A percentile compares a stretch with the other conserved stretches of the same genome.
Conservation (phyloP, 2,113 vertebrate species). For the Semicossyphus pulcher region DNA sequence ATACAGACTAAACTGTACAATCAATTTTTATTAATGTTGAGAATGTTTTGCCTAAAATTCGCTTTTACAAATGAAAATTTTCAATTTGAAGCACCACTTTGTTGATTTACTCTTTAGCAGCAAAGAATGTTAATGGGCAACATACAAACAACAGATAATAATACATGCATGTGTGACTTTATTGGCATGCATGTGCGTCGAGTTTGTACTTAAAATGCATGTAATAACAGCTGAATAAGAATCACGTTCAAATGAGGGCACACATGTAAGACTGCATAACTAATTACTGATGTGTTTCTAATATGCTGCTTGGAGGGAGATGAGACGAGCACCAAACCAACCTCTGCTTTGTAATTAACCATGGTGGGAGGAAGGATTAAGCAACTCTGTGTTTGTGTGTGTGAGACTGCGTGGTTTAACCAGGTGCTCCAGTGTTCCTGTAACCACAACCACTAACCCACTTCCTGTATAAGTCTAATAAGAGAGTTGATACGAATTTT, state of each 20-base stretch:
- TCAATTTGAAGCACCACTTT: too few relatives aligned
- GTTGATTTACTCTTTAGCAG: not conserved
- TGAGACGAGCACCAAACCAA: constrained; percentile 12
- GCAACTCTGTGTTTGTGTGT: not conserved
- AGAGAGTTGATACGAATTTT: constrained; percentile 2
- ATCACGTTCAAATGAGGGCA: not conserved
- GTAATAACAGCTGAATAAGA: not conserved
- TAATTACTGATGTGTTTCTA: constrained; percentile 24
- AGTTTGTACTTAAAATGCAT: not conserved
- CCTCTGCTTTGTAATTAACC: constrained; percentile 42
- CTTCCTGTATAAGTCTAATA: constrained; percentile 33
- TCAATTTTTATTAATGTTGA: too few relatives aligned
- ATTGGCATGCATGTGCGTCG: not conserved
- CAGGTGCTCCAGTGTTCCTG: constrained; percentile 23
- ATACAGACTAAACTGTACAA: too few relatives aligned
- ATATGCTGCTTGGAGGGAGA: constrained; percentile 14
- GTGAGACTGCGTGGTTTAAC: constrained; percentile 3
- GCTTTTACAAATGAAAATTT: too few relatives aligned
- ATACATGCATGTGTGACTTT: not conserved
- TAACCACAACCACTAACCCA: constrained; percentile 19
- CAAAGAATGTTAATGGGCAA: not conserved
- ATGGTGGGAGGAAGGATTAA: constrained; percentile 5
- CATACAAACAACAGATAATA: too few relatives aligned
- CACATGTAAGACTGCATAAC: not conserved
- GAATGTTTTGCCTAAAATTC: too few relatives aligned